Conservation (phyloP, 2,888 invertebrate species). For the Parnassius orleans region DNA sequence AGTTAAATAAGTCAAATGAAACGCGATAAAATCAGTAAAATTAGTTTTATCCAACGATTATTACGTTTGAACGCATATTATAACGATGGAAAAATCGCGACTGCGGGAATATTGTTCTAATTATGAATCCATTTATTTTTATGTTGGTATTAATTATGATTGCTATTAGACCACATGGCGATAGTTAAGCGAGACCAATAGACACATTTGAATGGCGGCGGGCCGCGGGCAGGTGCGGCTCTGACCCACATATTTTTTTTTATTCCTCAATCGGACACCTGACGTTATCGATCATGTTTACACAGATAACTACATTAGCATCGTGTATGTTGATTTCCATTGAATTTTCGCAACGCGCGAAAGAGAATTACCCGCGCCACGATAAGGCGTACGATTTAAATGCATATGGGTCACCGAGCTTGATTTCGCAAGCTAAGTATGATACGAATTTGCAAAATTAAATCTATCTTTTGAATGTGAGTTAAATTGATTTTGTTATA, state of each 20-base stretch:
- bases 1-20: too few relatives aligned
- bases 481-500: too few relatives aligned
- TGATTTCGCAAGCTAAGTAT: neutral
- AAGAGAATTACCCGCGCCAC: constrained; percentile 17
- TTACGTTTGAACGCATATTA: too few relatives aligned
- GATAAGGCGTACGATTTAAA: constrained; percentile 9
- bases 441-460: too few relatives aligned
- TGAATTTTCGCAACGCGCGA: constrained; percentile 20
- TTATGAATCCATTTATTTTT: neutral
- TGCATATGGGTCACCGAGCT: constrained; percentile 10
- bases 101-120: too few relatives aligned
- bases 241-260: constrained; percentile 46
- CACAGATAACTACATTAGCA: constrained; percentile 36
- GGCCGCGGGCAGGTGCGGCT: constrained; percentile 44
- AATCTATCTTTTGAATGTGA: too few relatives aligned
- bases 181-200: neutral
- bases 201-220: constrained; percentile 3
- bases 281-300: constrained; percentile 45
- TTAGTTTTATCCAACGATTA: too few relatives aligned
- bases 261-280: constrained; percentile 36
- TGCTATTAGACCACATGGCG: neutral
- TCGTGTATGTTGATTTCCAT: constrained; percentile 18
- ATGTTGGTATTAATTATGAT: neutral
- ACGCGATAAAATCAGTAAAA: too few relatives aligned
- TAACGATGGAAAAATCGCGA: too few relatives aligned